phyloP scores from a whole-genome alignment of 2,113 vertebrate species.

The Aegotheles bennettii region DNA sequence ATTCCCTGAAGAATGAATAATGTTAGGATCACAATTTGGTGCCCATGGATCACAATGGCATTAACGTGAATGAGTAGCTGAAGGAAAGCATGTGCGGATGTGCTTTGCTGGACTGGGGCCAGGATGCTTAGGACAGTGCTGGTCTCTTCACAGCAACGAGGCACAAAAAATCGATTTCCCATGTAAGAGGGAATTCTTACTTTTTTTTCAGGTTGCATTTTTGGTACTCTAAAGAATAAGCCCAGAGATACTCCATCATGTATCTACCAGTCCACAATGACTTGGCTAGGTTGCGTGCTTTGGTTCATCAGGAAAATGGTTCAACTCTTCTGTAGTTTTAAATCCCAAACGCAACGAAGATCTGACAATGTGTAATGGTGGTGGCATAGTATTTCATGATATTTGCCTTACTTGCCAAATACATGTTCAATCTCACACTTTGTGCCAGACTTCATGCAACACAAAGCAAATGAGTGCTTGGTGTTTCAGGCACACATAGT shows the following conservation, averaged over 20 bases:
- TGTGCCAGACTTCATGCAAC: not conserved
- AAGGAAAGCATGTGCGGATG: not conserved
- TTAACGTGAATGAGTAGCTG: not conserved
- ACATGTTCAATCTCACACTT: not conserved
- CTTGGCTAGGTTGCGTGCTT: not conserved
- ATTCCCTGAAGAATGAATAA: not conserved
- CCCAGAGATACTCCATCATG: not conserved
- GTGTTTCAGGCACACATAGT: not conserved
- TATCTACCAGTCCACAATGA: not conserved
- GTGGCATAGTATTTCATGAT: not conserved
- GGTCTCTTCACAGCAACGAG: not conserved
- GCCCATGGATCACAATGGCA: not conserved
- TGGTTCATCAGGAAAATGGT: not conserved
- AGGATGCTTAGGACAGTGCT: not conserved
- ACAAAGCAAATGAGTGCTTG: not conserved
- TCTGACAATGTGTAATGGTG: not conserved
- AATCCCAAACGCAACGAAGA: not conserved
- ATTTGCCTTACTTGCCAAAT: not conserved
- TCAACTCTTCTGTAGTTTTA: not conserved
- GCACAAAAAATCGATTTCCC: not conserved
- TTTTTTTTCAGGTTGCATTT: not conserved
- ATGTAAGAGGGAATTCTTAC: not conserved
- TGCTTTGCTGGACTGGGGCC: not conserved
- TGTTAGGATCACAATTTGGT: not conserved
- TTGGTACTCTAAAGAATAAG: not conserved